Conservation (phyloP, 2,888 invertebrate species). For the Ophion costatus region DNA sequence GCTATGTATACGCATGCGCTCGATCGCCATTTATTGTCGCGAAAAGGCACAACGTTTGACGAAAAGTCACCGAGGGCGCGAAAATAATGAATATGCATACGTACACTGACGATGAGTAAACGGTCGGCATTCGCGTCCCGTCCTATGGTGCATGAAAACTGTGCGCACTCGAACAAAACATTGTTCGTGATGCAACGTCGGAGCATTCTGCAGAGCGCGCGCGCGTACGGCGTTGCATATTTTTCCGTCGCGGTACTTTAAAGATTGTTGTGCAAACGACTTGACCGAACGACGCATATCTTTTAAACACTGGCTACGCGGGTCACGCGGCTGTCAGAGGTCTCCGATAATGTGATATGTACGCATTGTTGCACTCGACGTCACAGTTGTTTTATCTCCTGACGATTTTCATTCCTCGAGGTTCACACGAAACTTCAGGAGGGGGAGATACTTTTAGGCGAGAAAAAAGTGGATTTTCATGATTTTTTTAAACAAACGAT, state of each 20-base stretch:
- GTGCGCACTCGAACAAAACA: neutral
- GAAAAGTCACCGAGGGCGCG: neutral
- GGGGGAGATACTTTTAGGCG: too few relatives aligned
- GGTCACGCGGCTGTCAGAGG: constrained; percentile 59
- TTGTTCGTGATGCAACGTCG: neutral
- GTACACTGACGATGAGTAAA: too few relatives aligned
- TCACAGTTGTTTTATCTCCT: neutral
- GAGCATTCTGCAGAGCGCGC: neutral
- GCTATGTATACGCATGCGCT: neutral
- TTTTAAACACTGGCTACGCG: constrained; percentile 49
- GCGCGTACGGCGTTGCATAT: neutral
- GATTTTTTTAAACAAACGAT: too few relatives aligned
- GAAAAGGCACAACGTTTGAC: neutral
- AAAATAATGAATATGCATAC: neutral
- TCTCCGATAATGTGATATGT: constrained; percentile 35
- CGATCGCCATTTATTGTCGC: neutral
- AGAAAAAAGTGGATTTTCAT: too few relatives aligned
- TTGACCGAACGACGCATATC: constrained; percentile 50
- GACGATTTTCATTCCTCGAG: neutral
- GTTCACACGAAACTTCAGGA: neutral
- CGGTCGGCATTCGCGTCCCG: too few relatives aligned
- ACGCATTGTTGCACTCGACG: constrained; percentile 10
- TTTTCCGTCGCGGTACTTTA: constrained; percentile 34
- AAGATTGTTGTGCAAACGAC: constrained; percentile 40
- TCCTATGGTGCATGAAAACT: too few relatives aligned